A percentile compares a stretch with the other conserved stretches of the same genome.
Conservation (phyloP, 2,113 vertebrate genomes). For the Menura novaehollandiae region DNA sequence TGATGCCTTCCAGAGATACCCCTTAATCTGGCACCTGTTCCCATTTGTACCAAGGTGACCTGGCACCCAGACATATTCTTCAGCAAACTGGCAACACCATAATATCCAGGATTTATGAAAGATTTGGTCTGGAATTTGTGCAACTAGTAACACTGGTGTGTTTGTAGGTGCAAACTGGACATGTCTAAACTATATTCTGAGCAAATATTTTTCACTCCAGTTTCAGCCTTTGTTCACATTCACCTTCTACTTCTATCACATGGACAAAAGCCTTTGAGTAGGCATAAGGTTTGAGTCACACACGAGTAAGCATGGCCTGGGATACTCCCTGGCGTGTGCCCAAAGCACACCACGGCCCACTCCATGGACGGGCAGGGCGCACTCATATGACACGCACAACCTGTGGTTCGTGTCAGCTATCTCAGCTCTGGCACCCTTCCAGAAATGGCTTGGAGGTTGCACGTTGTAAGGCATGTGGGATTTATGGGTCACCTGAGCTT, state of each 20-base stretch:
- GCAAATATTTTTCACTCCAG: background rate
- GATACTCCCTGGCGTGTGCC: background rate
- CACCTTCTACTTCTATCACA: background rate
- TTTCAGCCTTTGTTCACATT: background rate
- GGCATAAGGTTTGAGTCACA: background rate
- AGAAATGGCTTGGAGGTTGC: background rate
- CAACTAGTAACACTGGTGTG: background rate
- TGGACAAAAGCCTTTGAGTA: background rate
- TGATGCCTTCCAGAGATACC: background rate
- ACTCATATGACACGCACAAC: background rate
- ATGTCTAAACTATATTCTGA: background rate
- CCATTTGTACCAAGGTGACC: background rate
- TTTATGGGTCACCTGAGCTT: background rate
- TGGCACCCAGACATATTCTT: background rate
- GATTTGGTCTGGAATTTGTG: background rate
- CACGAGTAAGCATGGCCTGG: background rate
- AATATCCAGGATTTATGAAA: background rate
- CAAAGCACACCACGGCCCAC: background rate
- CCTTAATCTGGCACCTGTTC: background rate
- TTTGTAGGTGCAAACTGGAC: background rate
- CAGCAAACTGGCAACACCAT: background rate
- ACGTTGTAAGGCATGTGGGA: background rate
- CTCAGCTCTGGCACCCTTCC: background rate
- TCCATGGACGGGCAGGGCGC: background rate
- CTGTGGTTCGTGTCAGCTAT: rapidly evolving